A percentile compares a stretch with the other conserved stretches of the same genome.
Evolutionary conservation across 2,888 invertebrate species (phyloP).

Genomic region (Agrochola macilenta): DNA sequence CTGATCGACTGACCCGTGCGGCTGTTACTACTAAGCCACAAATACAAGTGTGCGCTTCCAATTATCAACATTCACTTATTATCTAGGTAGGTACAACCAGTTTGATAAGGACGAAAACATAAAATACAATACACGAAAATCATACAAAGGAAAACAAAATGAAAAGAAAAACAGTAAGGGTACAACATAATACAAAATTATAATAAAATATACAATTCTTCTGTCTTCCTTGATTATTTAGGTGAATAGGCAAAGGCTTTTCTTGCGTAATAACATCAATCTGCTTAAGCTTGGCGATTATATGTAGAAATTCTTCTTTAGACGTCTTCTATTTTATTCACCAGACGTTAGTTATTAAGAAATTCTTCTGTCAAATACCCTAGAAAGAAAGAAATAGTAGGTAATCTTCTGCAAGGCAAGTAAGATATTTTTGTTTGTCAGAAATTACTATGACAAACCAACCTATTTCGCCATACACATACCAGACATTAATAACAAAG

Average conservation of each 20-base stretch:
- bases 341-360: background rate
- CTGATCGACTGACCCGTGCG: no score
- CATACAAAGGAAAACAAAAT: no score
- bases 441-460: background rate
- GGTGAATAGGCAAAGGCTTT: background rate
- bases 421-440: background rate
- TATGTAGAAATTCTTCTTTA: background rate
- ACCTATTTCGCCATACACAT: slow-evolving; percentile 5
- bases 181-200: no score
- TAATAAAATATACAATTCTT: no score
- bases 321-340: background rate
- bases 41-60: no score
- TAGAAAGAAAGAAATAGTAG: background rate
- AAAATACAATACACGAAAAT: no score
- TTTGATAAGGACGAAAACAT: no score
- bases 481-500: slow-evolving; percentile 5
- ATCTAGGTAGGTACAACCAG: no score
- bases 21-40: no score
- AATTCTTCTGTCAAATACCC: background rate
- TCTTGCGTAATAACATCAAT: background rate
- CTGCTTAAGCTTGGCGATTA: background rate
- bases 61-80: no score
- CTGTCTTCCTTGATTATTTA: no score
- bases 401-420: background rate
- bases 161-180: no score